Percentiles rank a stretch among this genome's conserved stretches.
phyloP scores from a whole-genome alignment of 2,888 invertebrate species.

The Sphinx pinastri region DNA sequence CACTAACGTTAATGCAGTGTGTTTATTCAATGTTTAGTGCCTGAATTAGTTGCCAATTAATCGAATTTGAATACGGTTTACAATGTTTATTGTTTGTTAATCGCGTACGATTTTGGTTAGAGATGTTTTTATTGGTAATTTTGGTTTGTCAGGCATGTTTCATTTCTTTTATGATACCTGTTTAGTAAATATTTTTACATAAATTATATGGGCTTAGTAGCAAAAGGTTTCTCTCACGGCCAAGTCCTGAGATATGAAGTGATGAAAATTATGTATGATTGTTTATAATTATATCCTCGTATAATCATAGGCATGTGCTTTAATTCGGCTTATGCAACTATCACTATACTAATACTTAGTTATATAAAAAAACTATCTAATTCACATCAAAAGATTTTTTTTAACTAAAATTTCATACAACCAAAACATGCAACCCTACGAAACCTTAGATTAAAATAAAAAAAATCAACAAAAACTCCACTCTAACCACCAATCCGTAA shows the following conservation, averaged over 20 bases:
- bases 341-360: no score
- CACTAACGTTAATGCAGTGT: conserved; percentile 10
- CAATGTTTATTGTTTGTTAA: conserved; percentile 18
- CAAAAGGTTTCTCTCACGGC: no score
- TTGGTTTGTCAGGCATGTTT: neutral
- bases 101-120: neutral
- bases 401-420: neutral
- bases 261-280: no score
- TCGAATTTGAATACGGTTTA: conserved; percentile 17
- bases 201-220: no score
- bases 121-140: neutral
- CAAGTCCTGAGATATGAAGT: no score
- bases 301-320: no score
- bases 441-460: neutral
- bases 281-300: no score
- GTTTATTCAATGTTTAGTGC: conserved; percentile 18
- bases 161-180: no score
- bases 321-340: no score
- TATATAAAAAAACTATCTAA: no score
- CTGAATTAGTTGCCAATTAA: conserved; percentile 24
- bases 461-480: neutral
- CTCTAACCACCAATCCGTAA: neutral
- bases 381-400: no score
- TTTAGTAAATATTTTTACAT: no score
- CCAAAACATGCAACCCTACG: neutral